Evolutionary conservation across 2,888 invertebrate species (phyloP), one percentile per base, ranked within the genome.

Genomic region (Microplitis deprimator): DNA sequence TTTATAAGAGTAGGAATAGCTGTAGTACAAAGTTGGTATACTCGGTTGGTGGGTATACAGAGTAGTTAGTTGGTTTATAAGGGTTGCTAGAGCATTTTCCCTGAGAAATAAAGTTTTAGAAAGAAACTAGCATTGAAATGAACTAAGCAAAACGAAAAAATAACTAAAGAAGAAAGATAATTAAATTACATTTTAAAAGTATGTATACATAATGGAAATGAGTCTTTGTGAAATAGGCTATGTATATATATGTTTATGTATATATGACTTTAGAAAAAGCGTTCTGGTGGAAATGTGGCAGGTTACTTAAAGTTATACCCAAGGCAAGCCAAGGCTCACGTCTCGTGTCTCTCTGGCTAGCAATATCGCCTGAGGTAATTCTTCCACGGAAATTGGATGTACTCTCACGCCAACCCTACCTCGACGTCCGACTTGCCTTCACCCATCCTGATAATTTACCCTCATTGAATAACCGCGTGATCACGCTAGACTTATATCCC

Each of bases 381-480:
- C 83, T 84, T 87, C 79, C 81, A 83, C 85, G 86, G 87, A 87
- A 87, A 87, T 87, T 87, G 87, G 85, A 87, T 85, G 85, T 84
- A 81, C 82, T 79, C 77, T 75, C 75, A 41, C 70, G 76, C 77
- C 70, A 75, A 77, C 72, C 65, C 59, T 39, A 75, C 77, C 80
- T 79, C 79, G 82, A 82, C 82, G 80, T 76, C 73, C 62, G 59
- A 77, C 61, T 78, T 79, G 50, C 50, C 65, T 76, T 73, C 77
- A 65, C 75, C 75, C 76, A 77, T 84, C 84, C 82, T 77, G 82
- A 85, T 84, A 85, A 85, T 85, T 82, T 81, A 84, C 82, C 85
- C 85, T 85, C 83, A 84, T 84, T 82, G 84, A 85, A 85, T 83
- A 72, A 72, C 80, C 74, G 65, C 65, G 68, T 73, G 75, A 78